phyloP scores from a whole-genome alignment of 2,113 vertebrate species.

The Rhodinocichla rosea region DNA sequence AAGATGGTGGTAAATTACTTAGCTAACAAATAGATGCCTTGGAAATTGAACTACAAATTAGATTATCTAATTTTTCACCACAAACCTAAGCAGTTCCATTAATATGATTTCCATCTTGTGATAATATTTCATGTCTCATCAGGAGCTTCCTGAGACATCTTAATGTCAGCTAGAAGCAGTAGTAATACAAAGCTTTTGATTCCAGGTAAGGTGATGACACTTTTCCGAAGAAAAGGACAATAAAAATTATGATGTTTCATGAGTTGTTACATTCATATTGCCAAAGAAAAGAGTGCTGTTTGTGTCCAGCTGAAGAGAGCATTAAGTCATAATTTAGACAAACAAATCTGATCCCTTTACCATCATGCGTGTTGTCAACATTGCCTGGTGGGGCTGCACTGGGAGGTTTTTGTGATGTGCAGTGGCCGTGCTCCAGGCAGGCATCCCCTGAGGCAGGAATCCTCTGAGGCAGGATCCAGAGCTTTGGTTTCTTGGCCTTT shows the following conservation, averaged over 20 bases:
- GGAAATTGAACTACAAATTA: conserved; percentile 56
- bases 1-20: conserved; percentile 23
- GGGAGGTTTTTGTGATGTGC: accelerated
- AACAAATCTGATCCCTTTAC: background rate
- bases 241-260: background rate
- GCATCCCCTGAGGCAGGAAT: background rate
- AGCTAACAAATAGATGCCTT: conserved; percentile 48
- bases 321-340: background rate
- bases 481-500: background rate
- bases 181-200: background rate
- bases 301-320: background rate
- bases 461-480: background rate
- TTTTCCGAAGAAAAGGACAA: background rate
- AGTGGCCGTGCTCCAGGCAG: background rate
- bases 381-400: background rate
- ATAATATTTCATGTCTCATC: conserved; percentile 49
- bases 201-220: background rate
- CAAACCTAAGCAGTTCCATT: conserved; percentile 34
- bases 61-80: conserved; percentile 52
- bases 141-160: conserved; percentile 35
- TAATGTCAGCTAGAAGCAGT: background rate
- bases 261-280: background rate
- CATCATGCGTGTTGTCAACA: background rate
- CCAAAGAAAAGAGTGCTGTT: background rate
- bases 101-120: conserved; percentile 41